Evolutionary conservation across 1,140 invertebrate genomes (phyloP), one percentile per base, ranked within the genome.

Genomic region (Lepidostoma basale): DNA sequence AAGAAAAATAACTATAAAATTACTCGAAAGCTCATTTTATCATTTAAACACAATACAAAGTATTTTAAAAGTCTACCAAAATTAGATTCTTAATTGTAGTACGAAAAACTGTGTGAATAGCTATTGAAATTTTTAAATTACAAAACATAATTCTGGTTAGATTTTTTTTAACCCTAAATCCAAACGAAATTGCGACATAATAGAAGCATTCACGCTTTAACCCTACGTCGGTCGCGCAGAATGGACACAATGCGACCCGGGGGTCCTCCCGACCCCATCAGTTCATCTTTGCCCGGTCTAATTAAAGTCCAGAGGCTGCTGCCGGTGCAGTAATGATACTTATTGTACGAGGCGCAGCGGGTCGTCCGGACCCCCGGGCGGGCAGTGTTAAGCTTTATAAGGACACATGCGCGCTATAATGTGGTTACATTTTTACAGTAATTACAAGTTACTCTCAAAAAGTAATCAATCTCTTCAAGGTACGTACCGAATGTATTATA

Each of bases 241-340:
- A 54, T 16, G 26, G 25, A 54, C 33, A 54, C 26, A 54, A 54
- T 54, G 18, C 49, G 40, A n/a, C 18, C 54, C 30, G 26, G 54
- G 54, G 54, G 54, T 59, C 54, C 33, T 14, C 36, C 20, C 22
- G n/a, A 45, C 39, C 40, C 59, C 59, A 28, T 12, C 40, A 30
- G 22, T 23, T 26, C 25, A 9, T 28, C 59, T 39, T 28, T 18
- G 28, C 59, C 23, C 22, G 23, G 40, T 28, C 59, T 62, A 62
- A 62, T 62, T 62, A 62, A 44, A 14, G 42, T 45, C 59, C 59
- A 20, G 23, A 5, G 26, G 22, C 36, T 39, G 40, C 59, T 16
- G 59, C 22, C n/a, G n/a, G n/a, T 28, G 59, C 40, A 44, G 40
- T 62, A 62, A 44, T 62, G 40, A 62, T 62, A 62, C 59, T 44